Conservation (phyloP, 64 coral and sea anemone species). For the Dendronephthya gigantea region DNA sequence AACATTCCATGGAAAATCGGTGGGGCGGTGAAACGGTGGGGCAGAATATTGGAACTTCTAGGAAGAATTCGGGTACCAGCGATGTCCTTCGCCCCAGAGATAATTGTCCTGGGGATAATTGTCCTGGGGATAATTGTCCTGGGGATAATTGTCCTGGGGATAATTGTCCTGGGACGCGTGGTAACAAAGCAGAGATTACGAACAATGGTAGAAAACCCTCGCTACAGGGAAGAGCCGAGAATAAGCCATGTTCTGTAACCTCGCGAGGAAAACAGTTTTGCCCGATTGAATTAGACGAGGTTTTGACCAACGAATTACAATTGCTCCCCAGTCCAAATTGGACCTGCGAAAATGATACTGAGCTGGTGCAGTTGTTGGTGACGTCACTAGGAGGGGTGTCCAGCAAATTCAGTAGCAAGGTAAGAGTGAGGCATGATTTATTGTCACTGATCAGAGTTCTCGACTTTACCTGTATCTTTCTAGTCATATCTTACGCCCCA, state of each 20-base stretch:
- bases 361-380: slow-evolving; percentile 2
- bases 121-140: not conserved
- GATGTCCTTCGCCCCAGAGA: no score
- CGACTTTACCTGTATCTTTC: no score
- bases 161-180: not conserved
- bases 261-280: not conserved
- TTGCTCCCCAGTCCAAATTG: not conserved
- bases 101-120: not conserved
- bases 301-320: not conserved
- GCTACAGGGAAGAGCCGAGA: not conserved
- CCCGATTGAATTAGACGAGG: not conserved
- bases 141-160: not conserved
- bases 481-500: no score
- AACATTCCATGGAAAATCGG: no score
- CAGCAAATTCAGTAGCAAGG: not conserved
- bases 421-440: no score
- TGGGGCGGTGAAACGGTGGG: no score
- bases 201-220: not conserved
- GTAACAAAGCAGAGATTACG: not conserved
- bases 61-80: no score
- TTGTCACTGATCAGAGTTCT: no score
- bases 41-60: no score
- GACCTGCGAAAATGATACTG: not conserved
- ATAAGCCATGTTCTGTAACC: not conserved
- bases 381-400: not conserved